phyloP scores from a whole-genome alignment of 2,797 vertebrate genomes.

The Chaetodon trifasciatus region DNA sequence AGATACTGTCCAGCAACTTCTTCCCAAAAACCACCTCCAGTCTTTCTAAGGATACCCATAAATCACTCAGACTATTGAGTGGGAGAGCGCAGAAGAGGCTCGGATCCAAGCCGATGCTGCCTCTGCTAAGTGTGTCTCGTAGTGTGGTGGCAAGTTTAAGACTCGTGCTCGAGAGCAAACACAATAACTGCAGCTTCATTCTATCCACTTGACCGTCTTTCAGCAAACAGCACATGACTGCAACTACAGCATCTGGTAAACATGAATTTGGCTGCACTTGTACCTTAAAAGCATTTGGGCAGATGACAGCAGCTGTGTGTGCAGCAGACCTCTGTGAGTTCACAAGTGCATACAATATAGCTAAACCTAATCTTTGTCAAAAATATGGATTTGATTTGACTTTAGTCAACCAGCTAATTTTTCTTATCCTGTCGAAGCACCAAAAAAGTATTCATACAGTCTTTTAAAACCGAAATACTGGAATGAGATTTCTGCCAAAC shows the following conservation, averaged over 20 bases:
- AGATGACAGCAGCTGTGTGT: slow-evolving; percentile 40
- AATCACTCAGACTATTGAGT: slow-evolving; percentile 32
- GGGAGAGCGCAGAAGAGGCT: slow-evolving; percentile 18
- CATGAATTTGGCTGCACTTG: slow-evolving; percentile 52
- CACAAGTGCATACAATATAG: slow-evolving; percentile 35
- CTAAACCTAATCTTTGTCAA: slow-evolving; percentile 11
- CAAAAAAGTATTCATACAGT: slow-evolving; percentile 20
- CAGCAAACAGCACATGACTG: slow-evolving; percentile 38
- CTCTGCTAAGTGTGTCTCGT: not conserved
- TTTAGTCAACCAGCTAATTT: slow-evolving; percentile 12
- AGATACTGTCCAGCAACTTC: slow-evolving; percentile 32
- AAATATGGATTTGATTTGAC: slow-evolving; percentile 17
- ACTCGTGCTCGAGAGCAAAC: slow-evolving; percentile 67
- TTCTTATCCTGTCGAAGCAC: slow-evolving; percentile 28
- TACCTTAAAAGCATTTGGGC: slow-evolving; percentile 32
- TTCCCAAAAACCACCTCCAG: slow-evolving; percentile 23
- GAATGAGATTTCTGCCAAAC: slow-evolving; percentile 32
- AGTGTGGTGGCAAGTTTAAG: slow-evolving; percentile 36
- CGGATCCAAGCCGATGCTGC: not conserved
- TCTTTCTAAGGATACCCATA: slow-evolving; percentile 39
- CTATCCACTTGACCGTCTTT: slow-evolving; percentile 19
- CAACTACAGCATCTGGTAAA: slow-evolving; percentile 55
- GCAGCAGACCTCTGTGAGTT: slow-evolving; percentile 34
- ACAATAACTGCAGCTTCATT: slow-evolving; percentile 43
- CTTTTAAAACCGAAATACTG: not conserved